phyloP scores from a whole-genome alignment of 2,797 vertebrate species.

The Syngnathus rostellatus region DNA sequence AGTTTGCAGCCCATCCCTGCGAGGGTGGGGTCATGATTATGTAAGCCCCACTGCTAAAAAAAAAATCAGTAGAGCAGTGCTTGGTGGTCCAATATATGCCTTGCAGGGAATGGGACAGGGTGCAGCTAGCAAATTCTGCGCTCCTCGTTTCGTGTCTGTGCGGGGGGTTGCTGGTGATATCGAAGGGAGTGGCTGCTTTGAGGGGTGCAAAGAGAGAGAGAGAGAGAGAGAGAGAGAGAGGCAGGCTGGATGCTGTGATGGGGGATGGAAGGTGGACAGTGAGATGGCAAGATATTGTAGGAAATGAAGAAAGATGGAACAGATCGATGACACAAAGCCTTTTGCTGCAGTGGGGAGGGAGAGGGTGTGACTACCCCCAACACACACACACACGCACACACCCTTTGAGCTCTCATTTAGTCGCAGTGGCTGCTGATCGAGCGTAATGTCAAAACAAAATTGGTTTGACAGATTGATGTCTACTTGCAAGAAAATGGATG shows the following conservation, averaged over 20 bases:
- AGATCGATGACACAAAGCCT: slow-evolving; percentile 43
- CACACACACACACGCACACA: neutral
- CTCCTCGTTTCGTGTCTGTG: slow-evolving; percentile 8
- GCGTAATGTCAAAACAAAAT: neutral
- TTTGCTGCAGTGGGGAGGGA: slow-evolving; percentile 38
- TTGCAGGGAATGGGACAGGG: slow-evolving; percentile 2
- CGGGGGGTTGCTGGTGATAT: slow-evolving; percentile 23
- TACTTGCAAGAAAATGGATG: no score
- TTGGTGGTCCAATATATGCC: neutral
- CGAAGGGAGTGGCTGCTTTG: slow-evolving; percentile 53
- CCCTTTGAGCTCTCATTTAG: neutral
- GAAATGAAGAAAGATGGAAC: slow-evolving; percentile 25
- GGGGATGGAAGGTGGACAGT: slow-evolving; percentile 36
- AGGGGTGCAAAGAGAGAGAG: slow-evolving; percentile 33
- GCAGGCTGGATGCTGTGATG: slow-evolving; percentile 47
- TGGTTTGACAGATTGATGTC: no score
- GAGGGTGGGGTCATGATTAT: slow-evolving; percentile 39
- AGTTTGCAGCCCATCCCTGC: slow-evolving; percentile 24
- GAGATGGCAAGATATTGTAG: slow-evolving; percentile 26
- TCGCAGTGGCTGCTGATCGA: neutral
- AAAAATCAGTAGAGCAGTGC: slow-evolving; percentile 8
- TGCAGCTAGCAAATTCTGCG: neutral
- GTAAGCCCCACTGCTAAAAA: slow-evolving; percentile 18
- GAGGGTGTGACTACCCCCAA: slow-evolving; percentile 33
- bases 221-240: slow-evolving; percentile 2